These are phyloP conservation scores for Falcunculus frontatus DNA, from an alignment of 2,113 vertebrate genomes.

Conservation along the genomic window DNA sequence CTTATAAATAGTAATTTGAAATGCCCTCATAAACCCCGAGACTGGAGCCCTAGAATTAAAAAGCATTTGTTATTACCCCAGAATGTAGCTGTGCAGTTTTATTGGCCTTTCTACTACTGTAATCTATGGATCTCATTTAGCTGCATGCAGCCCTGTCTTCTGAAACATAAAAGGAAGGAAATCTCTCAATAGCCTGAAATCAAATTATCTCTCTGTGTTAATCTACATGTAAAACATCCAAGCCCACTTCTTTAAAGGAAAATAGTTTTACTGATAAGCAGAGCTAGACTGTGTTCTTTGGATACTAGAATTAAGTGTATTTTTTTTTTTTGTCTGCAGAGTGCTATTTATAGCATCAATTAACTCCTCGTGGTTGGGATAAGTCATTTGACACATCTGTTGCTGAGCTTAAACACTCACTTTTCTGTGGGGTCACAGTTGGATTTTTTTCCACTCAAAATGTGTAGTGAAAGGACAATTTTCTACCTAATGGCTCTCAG, in stretches of 20 bases:
- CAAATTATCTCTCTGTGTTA: slow-evolving; percentile 57
- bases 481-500: background rate
- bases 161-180: slow-evolving; percentile 21
- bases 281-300: background rate
- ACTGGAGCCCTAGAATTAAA: background rate
- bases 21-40: background rate
- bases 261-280: slow-evolving; percentile 29
- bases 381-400: slow-evolving; percentile 52
- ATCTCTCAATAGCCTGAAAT: slow-evolving; percentile 39
- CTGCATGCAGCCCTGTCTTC: slow-evolving; percentile 18
- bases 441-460: background rate
- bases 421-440: background rate
- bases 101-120: slow-evolving; percentile 41
- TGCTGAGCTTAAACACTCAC: slow-evolving; percentile 2
- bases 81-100: slow-evolving; percentile 20
- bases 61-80: background rate
- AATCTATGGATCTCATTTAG: slow-evolving; percentile 58
- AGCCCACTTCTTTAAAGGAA: background rate
- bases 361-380: slow-evolving; percentile 44
- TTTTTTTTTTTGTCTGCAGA: background rate
- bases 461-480: background rate
- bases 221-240: slow-evolving; percentile 49
- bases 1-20: background rate
- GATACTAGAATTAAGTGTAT: background rate
- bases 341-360: slow-evolving; percentile 63